Conservation (phyloP, 1,140 invertebrate species). For the Caenorhabditis brenneri region DNA sequence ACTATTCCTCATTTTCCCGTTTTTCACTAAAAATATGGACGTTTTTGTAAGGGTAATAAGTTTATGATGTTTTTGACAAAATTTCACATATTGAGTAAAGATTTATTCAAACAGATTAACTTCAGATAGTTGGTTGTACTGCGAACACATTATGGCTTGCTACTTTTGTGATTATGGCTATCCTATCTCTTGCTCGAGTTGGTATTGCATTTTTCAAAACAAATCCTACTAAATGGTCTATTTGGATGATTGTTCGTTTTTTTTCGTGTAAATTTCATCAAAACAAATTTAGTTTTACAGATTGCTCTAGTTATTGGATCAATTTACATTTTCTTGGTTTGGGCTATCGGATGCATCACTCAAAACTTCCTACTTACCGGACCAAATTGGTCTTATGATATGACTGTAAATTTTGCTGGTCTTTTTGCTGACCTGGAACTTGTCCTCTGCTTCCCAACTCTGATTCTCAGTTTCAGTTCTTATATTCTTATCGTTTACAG, state of each 20-base stretch:
- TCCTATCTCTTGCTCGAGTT: not conserved
- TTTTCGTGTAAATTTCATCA: not conserved
- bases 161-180: not conserved
- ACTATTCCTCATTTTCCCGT: not conserved
- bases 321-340: not conserved
- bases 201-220: conserved; percentile 19
- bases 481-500: conserved; percentile 13
- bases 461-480: not conserved
- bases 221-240: not conserved
- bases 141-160: not conserved
- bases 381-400: conserved; percentile 1
- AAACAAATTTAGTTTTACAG: not conserved
- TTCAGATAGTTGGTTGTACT: not conserved
- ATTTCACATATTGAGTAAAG: too few relatives aligned
- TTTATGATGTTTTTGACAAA: too few relatives aligned
- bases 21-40: not conserved
- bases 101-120: not conserved
- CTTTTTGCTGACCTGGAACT: not conserved
- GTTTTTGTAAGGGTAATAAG: not conserved
- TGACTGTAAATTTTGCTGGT: not conserved
- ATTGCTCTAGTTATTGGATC: not conserved
- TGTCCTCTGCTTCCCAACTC: not conserved
- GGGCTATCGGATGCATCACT: not conserved
- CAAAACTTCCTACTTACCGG: not conserved
- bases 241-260: not conserved